These are phyloP conservation scores for Forpus xanthops DNA, from an alignment of 2,797 vertebrate genomes.

Conservation along the genomic window DNA sequence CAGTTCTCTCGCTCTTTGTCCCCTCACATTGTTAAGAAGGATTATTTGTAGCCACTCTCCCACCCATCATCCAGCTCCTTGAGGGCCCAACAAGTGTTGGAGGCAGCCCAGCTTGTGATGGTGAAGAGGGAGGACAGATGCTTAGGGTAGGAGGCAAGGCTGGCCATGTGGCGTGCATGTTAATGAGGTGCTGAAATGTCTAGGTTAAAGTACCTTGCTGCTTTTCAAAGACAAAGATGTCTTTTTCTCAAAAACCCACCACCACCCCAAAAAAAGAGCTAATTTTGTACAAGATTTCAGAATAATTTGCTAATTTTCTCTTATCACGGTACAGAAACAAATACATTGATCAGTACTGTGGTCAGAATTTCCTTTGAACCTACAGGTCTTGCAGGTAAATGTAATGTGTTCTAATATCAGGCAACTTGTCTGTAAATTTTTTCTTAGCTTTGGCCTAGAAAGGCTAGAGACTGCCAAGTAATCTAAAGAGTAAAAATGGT, in stretches of 20 bases:
- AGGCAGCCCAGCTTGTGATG: background rate
- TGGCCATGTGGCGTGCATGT: rapidly evolving
- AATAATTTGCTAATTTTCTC: background rate
- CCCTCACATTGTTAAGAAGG: background rate
- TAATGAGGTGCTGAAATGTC: background rate
- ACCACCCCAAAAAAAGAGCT: rapidly evolving
- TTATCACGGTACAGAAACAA: background rate
- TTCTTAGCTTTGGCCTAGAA: background rate
- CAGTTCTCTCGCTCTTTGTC: background rate
- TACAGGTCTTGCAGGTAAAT: background rate
- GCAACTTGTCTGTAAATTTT: background rate
- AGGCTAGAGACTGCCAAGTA: background rate
- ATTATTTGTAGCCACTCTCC: background rate
- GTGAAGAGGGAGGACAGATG: background rate
- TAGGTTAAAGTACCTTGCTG: background rate
- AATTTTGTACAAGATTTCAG: background rate
- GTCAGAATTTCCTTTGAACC: background rate
- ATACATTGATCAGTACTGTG: background rate
- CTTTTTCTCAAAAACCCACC: background rate
- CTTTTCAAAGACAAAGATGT: background rate
- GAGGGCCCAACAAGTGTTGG: background rate
- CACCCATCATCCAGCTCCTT: rapidly evolving
- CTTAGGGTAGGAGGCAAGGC: no score
- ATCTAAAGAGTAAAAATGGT: background rate
- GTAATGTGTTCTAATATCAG: background rate